phyloP scores from a whole-genome alignment of 2,888 invertebrate species.

The Eudemis profundana region DNA sequence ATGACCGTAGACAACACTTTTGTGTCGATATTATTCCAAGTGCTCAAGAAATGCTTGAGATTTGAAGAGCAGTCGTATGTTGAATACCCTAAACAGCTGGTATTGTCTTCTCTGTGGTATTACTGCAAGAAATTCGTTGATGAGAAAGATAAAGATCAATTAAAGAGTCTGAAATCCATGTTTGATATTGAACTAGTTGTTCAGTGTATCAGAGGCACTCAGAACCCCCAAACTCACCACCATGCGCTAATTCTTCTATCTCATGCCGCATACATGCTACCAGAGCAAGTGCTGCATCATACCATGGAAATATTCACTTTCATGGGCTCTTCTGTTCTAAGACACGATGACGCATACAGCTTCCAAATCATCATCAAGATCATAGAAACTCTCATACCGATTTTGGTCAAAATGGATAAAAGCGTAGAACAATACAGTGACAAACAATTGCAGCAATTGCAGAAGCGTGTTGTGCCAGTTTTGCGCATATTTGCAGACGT shows the following conservation, averaged over 20 bases:
- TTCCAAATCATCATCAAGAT: conserved; percentile 96
- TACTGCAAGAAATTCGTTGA: conserved; percentile 87
- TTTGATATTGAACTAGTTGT: conserved; percentile 92
- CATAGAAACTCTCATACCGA: conserved; percentile 95
- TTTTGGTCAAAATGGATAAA: conserved; percentile 86
- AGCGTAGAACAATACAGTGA: conserved; percentile 68
- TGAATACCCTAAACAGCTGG: conserved; percentile 95
- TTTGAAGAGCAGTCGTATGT: conserved; percentile 92
- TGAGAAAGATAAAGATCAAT: conserved; percentile 69
- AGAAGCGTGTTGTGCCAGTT: conserved; percentile 86
- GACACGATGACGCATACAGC: conserved; percentile 97
- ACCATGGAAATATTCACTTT: conserved; percentile 99
- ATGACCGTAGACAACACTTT: conserved; percentile 88
- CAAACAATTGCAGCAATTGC: conserved; percentile 70
- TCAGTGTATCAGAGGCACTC: conserved; percentile 94
- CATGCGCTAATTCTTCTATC: conserved; percentile 94
- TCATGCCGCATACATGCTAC: conserved; percentile 90
- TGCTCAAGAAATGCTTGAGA: conserved; percentile 91
- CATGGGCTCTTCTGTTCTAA: conserved; percentile 96
- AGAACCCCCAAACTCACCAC: conserved; percentile 98
- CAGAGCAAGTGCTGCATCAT: conserved; percentile 94
- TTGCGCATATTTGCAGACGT: conserved; percentile 96
- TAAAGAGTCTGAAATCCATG: conserved; percentile 78
- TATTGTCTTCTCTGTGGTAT: conserved; percentile 91
- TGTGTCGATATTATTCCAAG: conserved; percentile 90